These are phyloP conservation scores for Anguilla rostrata DNA, from an alignment of 2,113 vertebrate species.

Conservation along the genomic window DNA sequence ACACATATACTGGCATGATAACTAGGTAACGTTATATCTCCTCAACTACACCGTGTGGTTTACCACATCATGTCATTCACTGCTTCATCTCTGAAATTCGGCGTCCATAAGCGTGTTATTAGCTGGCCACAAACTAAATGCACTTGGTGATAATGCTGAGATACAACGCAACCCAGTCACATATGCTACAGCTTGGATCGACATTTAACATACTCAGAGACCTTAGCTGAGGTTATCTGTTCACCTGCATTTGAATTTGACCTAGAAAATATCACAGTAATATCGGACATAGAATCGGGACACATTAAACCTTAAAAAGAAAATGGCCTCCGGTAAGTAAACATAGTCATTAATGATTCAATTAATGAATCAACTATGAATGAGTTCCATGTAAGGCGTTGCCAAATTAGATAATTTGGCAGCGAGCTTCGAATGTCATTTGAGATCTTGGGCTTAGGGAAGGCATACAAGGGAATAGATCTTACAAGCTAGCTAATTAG, in stretches of 20 bases:
- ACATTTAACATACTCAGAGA: not conserved
- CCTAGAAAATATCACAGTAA: not conserved
- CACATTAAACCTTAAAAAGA: conserved; percentile 4
- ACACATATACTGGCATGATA: not conserved
- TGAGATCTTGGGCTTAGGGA: not conserved
- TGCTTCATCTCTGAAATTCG: not conserved
- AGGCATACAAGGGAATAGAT: not conserved
- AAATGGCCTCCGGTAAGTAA: conserved; percentile 6
- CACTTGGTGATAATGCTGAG: not conserved
- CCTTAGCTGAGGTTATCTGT: not conserved
- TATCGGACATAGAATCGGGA: not conserved
- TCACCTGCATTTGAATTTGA: not conserved
- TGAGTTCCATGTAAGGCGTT: conserved; percentile 12
- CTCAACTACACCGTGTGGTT: not conserved
- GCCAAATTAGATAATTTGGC: conserved; percentile 21
- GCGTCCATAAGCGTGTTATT: not conserved
- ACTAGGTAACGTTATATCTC: not conserved
- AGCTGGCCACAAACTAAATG: not conserved
- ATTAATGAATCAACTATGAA: conserved; percentile 30
- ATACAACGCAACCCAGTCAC: not conserved
- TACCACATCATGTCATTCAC: not conserved
- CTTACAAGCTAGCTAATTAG: not conserved
- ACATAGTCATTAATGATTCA: conserved; percentile 15
- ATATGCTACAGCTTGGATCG: not conserved
- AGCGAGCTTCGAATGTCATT: not conserved